These are phyloP conservation scores for Leucoraja erinaceus DNA, from an alignment of 2,113 vertebrate genomes.

Conservation along the genomic window DNA sequence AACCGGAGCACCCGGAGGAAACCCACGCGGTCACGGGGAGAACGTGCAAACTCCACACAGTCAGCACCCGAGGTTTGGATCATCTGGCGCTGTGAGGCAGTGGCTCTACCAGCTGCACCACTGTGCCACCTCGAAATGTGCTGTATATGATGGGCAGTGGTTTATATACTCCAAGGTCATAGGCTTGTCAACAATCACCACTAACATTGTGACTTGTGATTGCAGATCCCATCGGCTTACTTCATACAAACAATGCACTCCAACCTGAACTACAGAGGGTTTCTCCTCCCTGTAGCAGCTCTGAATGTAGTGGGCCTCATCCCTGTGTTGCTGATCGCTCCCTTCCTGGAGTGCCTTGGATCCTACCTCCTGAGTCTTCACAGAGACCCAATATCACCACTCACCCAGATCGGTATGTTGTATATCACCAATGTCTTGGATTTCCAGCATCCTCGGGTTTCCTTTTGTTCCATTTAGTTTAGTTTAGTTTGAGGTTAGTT, in stretches of 20 bases:
- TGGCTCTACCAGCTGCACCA: no score
- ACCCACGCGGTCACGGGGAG: no score
- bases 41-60: no score
- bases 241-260: slow-evolving; percentile 90
- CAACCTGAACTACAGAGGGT: slow-evolving; percentile 67
- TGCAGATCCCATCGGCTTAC: slow-evolving; percentile 81
- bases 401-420: slow-evolving; percentile 67
- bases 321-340: slow-evolving; percentile 70
- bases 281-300: slow-evolving; percentile 71
- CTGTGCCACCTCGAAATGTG: no score
- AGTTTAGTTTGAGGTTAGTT: no score
- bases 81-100: no score
- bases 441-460: no score
- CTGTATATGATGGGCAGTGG: background rate
- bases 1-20: no score
- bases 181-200: background rate
- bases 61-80: no score
- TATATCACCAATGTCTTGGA: background rate
- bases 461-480: no score
- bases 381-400: slow-evolving; percentile 55
- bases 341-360: slow-evolving; percentile 68
- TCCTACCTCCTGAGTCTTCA: slow-evolving; percentile 53
- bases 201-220: background rate
- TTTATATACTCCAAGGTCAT: background rate
- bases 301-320: slow-evolving; percentile 80